Percentiles rank a stretch among this genome's conserved stretches.
phyloP scores from a whole-genome alignment of 2,797 vertebrate genomes.

The Cossypha caffra region DNA sequence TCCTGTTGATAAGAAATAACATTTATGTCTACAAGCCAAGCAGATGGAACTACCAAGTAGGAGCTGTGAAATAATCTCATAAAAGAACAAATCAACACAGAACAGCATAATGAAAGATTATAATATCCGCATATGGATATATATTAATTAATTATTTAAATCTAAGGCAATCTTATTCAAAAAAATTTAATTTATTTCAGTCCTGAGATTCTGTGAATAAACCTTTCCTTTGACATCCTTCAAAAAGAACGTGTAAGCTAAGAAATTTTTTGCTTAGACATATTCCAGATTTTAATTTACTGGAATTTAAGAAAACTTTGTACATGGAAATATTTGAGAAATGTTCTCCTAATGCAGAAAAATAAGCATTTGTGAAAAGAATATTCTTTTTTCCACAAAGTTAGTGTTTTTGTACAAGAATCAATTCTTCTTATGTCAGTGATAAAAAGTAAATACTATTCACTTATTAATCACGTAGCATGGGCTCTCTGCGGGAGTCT shows the following conservation, averaged over 20 bases:
- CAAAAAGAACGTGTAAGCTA: rapidly evolving
- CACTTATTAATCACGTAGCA: background rate
- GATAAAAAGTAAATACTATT: background rate
- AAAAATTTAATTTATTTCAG: background rate
- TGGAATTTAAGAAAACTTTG: background rate
- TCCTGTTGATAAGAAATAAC: background rate
- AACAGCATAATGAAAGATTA: background rate
- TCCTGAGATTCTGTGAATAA: background rate
- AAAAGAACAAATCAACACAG: background rate
- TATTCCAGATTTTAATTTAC: background rate
- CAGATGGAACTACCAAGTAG: background rate
- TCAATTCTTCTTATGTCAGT: background rate
- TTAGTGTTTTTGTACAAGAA: background rate
- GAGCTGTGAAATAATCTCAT: background rate
- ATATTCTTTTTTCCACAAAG: background rate
- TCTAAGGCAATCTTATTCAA: background rate
- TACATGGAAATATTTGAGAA: background rate
- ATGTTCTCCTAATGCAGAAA: background rate
- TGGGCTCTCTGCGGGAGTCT: background rate
- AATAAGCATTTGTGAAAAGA: background rate
- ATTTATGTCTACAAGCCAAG: background rate
- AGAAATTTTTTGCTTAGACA: background rate
- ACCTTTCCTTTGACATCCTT: background rate
- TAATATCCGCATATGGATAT: background rate
- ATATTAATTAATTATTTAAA: background rate